Evolutionary conservation across 2,888 invertebrate genomes (phyloP), one percentile per base, ranked within the genome.

Genomic region (Podabrus alpinus): DNA sequence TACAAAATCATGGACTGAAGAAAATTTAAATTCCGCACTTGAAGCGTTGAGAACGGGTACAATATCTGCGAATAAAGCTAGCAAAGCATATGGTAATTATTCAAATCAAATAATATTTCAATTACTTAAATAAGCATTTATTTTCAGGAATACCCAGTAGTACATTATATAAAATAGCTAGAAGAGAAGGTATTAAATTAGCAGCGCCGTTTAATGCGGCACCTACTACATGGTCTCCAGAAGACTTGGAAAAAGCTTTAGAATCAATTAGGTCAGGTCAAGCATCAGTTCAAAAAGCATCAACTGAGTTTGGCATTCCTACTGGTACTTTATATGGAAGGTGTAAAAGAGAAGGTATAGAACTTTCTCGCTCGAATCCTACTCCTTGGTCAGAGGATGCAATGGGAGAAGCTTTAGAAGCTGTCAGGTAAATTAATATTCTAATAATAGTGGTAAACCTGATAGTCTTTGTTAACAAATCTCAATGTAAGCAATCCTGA

Each of bases 341-440:
- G 81, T 96, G 96, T 86, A 96, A 96, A 84, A 90, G 95, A 68
- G 96, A 96, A 86, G 96, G 96, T 67, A 96, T 96, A 81, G 96
- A 96, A 86, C 88, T 96, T 80, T 95, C 95, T 7, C 92, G 96
- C 80, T 94, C 95, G 72, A 95, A 95, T 88, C 95, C 95, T n/a
- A 95, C 96, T 64, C 96, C 96, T 10, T 96, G 96, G 96, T 95
- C 95, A n/a, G 96, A 96, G 85, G 95, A 94, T 85, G 95, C 95
- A 24, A 96, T 96, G 96, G 94, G 94, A 17, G 95, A 96, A 87
- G 96, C 96, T 17, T 89, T 96, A 64, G 95, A 96, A 86, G 95
- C 96, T 79, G 96, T 96, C 80, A 93, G 95, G 94, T 95, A 86
- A 81, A 84, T 82, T 68, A 17, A 59, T 69, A n/a, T 59, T 16